Conservation (phyloP, 1,140 invertebrate genomes). For the Druon quercuslanigerum region DNA sequence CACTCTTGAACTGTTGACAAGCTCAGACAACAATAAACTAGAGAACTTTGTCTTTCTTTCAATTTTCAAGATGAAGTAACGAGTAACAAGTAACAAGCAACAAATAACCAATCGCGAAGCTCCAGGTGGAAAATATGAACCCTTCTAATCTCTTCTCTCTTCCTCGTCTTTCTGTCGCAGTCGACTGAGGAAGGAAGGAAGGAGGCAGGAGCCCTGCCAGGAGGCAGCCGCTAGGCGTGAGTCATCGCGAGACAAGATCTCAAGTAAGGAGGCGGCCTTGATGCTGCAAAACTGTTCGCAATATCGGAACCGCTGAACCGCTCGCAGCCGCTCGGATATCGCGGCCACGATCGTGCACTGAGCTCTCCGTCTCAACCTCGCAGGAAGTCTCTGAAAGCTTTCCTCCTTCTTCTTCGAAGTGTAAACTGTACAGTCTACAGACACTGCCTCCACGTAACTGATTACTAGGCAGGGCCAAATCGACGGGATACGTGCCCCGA, state of each 20-base stretch:
- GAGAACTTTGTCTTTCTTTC: not conserved
- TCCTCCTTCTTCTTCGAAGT: conserved; percentile 38
- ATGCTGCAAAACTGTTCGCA: conserved; percentile 65
- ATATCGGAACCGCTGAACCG: conserved; percentile 60
- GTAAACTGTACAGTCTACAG: not conserved
- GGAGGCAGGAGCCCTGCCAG: conserved; percentile 41
- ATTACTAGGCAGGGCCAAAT: conserved; percentile 12
- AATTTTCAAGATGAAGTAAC: not conserved
- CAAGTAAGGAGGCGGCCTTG: conserved; percentile 69
- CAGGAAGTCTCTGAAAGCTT: conserved; percentile 51
- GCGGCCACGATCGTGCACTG: conserved; percentile 53
- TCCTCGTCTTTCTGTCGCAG: conserved; percentile 37
- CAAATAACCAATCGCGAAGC: not conserved
- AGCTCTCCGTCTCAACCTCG: conserved; percentile 45
- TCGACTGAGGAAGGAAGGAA: conserved; percentile 58
- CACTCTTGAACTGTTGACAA: not conserved
- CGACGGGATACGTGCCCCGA: conserved; percentile 14
- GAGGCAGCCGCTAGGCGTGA: conserved; percentile 63
- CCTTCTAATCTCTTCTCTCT: not conserved
- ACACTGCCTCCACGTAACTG: conserved; percentile 7
- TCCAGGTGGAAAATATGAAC: not conserved
- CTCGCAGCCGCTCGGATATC: conserved; percentile 53
- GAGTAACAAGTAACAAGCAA: too few relatives aligned
- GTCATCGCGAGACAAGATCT: conserved; percentile 69
- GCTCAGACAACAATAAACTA: not conserved